Base-by-base conservation (phyloP, 1,140 invertebrate genomes). In the Zaprionus vittiger region DNA sequence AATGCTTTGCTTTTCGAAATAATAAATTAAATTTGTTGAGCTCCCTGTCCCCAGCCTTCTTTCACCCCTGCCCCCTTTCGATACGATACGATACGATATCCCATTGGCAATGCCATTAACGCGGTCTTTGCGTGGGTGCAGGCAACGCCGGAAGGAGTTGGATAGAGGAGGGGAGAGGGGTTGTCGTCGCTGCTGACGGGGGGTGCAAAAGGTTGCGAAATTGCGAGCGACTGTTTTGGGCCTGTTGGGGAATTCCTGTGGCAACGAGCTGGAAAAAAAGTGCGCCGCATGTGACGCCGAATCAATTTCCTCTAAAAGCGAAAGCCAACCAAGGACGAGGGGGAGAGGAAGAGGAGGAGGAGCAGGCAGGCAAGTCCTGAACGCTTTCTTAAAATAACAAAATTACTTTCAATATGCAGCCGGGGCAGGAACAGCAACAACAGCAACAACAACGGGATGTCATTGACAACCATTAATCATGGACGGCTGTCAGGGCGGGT, bases 381-480 rank as follows among this genome's bases (percentile, higher is more conserved):
- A 73, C 57, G 79, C 78, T 83, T 91, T 91, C 87, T 91, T 91
- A 89, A 91, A 91, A 91, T 91, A 91, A 91, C 87, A 91, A 91
- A 91, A 91, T 91, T 91, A 91, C 87, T 87, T 91, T 89, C 75
- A 77, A 75, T 82, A 91, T 83, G 85, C 87, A 86, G 64, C 62
- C 74, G 47, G 67, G 61, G 56, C 71, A 69, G 77, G 37, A 64
- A n/a, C 20, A 47, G 47, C 26, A 62, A 24, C 62, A 71, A 28
- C 54, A 73, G 62, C 54, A 73, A 54, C 41, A 64, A 60, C 38
- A 86, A 81, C 69, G 66, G 83, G 76, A 87, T 90, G 85, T 78
- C 90, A 91, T 91, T 91, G 90, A 91, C 90, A 91, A 91, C 90
- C 90, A 91, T 91, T 91, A 91, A 91, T 91, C 90, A 91, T 91